phyloP scores from a whole-genome alignment of 1,140 invertebrate species.

The Drosophila carrolli region DNA sequence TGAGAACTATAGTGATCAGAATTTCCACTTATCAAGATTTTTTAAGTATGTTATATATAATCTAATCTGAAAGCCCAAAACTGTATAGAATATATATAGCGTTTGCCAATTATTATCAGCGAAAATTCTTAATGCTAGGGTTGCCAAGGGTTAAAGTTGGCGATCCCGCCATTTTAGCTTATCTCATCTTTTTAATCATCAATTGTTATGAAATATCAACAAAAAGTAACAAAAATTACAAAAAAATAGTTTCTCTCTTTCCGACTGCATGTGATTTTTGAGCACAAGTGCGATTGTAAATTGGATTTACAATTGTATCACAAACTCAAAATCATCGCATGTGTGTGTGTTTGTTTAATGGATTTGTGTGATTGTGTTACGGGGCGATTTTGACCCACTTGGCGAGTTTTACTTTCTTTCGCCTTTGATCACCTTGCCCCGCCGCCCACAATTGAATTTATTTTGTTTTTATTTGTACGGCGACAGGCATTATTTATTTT shows the following conservation, averaged over 20 bases:
- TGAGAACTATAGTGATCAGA: not conserved
- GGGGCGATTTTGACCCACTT: constrained; percentile 74
- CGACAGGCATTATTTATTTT: constrained; percentile 22
- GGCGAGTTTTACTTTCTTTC: constrained; percentile 78
- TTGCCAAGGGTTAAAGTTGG: not conserved
- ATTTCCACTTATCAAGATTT: too few species aligned
- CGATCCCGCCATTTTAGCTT: not conserved
- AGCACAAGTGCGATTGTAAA: constrained; percentile 9
- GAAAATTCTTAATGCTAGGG: not conserved
- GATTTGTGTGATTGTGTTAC: constrained; percentile 35
- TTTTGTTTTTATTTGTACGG: constrained; percentile 4
- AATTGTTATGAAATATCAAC: too few species aligned
- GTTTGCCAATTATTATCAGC: not conserved
- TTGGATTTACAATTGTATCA: constrained; percentile 25
- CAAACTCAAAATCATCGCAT: constrained; percentile 1
- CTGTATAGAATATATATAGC: too few species aligned
- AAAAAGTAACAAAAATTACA: too few species aligned
- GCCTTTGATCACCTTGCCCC: constrained; percentile 50
- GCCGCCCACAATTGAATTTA: constrained; percentile 17
- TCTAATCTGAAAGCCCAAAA: too few species aligned
- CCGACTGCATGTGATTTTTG: not conserved
- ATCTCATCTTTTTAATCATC: too few species aligned
- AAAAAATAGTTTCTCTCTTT: too few species aligned
- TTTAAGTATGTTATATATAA: too few species aligned
- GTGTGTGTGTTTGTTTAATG: constrained; percentile 6